Evolutionary conservation across 2,888 invertebrate genomes (phyloP), one percentile per base, ranked within the genome.

Genomic region (Idaea biselata): DNA sequence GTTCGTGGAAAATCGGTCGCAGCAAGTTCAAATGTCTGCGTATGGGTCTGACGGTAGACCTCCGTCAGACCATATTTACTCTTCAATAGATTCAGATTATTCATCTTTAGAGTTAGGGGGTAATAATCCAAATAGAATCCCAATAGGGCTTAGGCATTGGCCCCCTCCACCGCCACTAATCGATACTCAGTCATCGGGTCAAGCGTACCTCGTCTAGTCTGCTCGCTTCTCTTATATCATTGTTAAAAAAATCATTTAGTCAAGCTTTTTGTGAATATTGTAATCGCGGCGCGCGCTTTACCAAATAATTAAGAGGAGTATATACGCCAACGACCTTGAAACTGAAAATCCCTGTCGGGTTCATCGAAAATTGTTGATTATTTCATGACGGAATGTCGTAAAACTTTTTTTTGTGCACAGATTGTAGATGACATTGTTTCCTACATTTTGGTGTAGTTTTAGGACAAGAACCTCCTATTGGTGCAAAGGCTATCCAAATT

Each of bases 1-100:
- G 70, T 89, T 89, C 72, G 77, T 84, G 31, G 90, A 88, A 65
- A 81, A 76, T 69, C 80, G 85, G 58, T 79, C 83, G 55, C 90
- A 84, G 62, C 90, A 87, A 70, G 81, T 83, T 79, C 83, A 93
- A 79, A 77, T 86, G 78, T 79, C 82, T 32, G 83, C 88, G 18
- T 94, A 93, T 65, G 91, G 87, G 16, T 84, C 86, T 61, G 93
- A 94, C 70, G 94, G 95, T 73, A 93, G 97, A 75, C 97, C 97
- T 44, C 94, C 96, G 17, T 96, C 97, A 67, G 97, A 97, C 89
- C 97, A 97, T 87, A 97, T 97, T 80, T 97, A 97, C 85, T 97
- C 97, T 64, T 97, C 97, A 82, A 97, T 97, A 86, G 97, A 97
- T 90, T 97, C 97, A 62, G 97, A 97, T 87, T 97, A 97, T 81